Percentiles rank a stretch among this genome's conserved stretches.
phyloP scores from a whole-genome alignment of 2,113 vertebrate species.

The Phylloscopus trochilus region DNA sequence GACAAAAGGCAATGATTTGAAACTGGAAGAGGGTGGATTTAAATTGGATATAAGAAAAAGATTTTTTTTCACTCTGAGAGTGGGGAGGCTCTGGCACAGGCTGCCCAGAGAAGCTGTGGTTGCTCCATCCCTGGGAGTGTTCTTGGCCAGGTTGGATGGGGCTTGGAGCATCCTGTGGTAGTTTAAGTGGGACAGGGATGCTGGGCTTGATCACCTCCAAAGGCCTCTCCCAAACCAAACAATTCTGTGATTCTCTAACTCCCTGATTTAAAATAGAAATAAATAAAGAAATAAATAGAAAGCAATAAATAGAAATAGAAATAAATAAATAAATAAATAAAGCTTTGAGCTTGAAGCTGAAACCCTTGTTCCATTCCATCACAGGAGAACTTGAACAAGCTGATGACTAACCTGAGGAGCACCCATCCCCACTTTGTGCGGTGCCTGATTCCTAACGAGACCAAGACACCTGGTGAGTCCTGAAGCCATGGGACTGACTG shows the following conservation, averaged over 20 bases:
- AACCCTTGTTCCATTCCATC: neutral
- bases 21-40: neutral
- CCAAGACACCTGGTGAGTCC: slow-evolving; percentile 82
- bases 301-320: too few species aligned
- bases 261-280: neutral
- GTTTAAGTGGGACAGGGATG: neutral
- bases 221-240: neutral
- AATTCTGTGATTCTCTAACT: neutral
- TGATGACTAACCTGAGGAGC: slow-evolving; percentile 89
- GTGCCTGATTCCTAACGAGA: slow-evolving; percentile 88
- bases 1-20: neutral
- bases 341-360: neutral
- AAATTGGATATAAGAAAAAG: neutral
- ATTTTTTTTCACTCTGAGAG: neutral
- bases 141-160: fast-evolving
- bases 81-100: neutral
- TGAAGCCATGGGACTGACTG: neutral
- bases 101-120: neutral
- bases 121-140: neutral
- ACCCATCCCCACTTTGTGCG: slow-evolving; percentile 87
- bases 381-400: slow-evolving; percentile 92
- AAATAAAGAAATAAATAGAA: too few species aligned
- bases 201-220: neutral
- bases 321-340: too few species aligned
- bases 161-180: neutral